Conservation (phyloP, 2,888 invertebrate genomes). For the Drosophila demipolita region DNA sequence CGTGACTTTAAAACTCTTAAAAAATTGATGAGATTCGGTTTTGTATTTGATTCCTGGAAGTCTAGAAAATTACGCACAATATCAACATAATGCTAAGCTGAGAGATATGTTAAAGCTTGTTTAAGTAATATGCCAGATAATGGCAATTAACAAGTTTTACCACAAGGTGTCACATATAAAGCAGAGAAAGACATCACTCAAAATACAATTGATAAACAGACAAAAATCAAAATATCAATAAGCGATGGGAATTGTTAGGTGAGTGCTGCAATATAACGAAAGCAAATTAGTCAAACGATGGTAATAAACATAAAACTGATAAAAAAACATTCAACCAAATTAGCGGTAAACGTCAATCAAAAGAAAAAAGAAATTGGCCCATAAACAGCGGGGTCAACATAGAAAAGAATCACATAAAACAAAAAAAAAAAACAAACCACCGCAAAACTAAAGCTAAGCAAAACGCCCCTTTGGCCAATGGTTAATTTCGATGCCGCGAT, state of each 20-base stretch:
- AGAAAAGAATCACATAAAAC: slow-evolving; percentile 33
- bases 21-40: neutral
- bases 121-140: slow-evolving; percentile 29
- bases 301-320: slow-evolving; percentile 29
- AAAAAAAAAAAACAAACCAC: slow-evolving; percentile 20
- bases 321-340: slow-evolving; percentile 22
- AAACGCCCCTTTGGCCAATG: slow-evolving; percentile 60
- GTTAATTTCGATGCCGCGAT: slow-evolving; percentile 69
- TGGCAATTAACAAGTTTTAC: slow-evolving; percentile 49
- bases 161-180: slow-evolving; percentile 26
- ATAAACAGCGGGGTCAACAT: slow-evolving; percentile 42
- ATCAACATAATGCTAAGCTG: slow-evolving; percentile 3
- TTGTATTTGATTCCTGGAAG: neutral
- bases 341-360: slow-evolving; percentile 37
- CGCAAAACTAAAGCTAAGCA: slow-evolving; percentile 59
- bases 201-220: slow-evolving; percentile 22
- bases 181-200: slow-evolving; percentile 22
- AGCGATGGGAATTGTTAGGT: neutral
- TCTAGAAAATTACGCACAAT: neutral
- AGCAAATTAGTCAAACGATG: slow-evolving; percentile 46
- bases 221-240: slow-evolving; percentile 21
- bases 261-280: slow-evolving; percentile 18
- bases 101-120: slow-evolving; percentile 12
- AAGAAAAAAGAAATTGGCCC: slow-evolving; percentile 59
- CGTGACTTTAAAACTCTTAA: neutral